Percentiles rank a stretch among this genome's conserved stretches.
Evolutionary conservation across 1,140 invertebrate species (phyloP).

Genomic region (Lordiphosa clarofinis): DNA sequence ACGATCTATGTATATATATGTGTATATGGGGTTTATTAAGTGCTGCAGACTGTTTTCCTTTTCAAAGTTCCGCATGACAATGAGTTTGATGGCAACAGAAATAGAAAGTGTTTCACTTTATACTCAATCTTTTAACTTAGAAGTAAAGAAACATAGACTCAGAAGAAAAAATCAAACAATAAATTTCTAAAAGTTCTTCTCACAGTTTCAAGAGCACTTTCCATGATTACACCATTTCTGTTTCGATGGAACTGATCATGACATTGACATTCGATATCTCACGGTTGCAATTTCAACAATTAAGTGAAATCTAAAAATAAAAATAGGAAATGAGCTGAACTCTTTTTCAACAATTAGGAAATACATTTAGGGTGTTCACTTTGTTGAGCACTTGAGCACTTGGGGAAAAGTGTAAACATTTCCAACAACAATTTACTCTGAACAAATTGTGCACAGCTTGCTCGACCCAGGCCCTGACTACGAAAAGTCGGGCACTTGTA

Average conservation of each 20-base stretch:
- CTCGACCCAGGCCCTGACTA: no score
- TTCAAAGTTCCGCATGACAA: constrained; percentile 46
- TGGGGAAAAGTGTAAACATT: no score
- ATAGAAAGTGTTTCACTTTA: constrained; percentile 45
- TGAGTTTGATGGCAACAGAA: constrained; percentile 28
- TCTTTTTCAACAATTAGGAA: no score
- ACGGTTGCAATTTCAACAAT: constrained; percentile 42
- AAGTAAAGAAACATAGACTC: no score
- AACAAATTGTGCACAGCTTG: no score
- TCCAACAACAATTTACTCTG: no score
- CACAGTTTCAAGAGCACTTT: constrained; percentile 59
- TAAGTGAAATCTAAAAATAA: constrained; percentile 22
- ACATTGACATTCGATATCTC: constrained; percentile 59
- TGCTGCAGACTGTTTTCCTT: constrained; percentile 13
- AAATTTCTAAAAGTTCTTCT: no score
- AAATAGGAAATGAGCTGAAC: background rate
- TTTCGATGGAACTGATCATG: constrained; percentile 8
- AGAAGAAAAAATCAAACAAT: no score
- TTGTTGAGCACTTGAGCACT: no score
- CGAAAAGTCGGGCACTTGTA: no score
- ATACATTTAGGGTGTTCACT: no score
- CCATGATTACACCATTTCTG: constrained; percentile 13
- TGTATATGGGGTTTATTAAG: constrained; percentile 19
- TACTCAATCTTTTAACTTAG: no score
- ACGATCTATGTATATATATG: constrained; percentile 5